Evolutionary conservation across 2,888 invertebrate genomes (phyloP).

Genomic region (Gastracanthus pulcherrimus): DNA sequence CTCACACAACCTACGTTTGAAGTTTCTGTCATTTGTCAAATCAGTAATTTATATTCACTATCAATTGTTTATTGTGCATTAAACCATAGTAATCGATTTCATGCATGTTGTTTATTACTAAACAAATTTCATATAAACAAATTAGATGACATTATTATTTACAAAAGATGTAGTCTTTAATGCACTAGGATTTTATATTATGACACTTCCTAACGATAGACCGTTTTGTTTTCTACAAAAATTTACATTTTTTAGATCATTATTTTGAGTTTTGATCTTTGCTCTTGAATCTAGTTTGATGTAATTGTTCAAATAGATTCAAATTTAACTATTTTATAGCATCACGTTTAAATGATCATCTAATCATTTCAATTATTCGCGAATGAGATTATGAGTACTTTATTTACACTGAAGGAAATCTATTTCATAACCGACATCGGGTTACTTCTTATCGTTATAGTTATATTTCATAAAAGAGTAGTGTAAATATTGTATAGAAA

Average conservation of each 20-base stretch:
- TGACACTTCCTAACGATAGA: slow-evolving; percentile 48
- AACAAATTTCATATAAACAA: slow-evolving; percentile 68
- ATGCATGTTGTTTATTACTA: slow-evolving; percentile 68
- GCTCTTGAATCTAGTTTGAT: slow-evolving; percentile 63
- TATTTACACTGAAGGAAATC: slow-evolving; percentile 32
- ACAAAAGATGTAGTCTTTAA: slow-evolving; percentile 67
- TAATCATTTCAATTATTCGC: neutral
- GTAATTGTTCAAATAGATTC: neutral
- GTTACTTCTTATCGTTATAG: neutral
- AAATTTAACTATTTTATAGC: neutral
- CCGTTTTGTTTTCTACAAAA: slow-evolving; percentile 49
- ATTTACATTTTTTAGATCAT: slow-evolving; percentile 43
- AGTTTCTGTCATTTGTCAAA: slow-evolving; percentile 32
- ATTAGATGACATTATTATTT: slow-evolving; percentile 68
- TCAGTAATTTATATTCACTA: slow-evolving; percentile 38
- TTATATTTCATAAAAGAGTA: slow-evolving; percentile 4
- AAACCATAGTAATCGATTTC: slow-evolving; percentile 56
- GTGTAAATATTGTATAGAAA: slow-evolving; percentile 16
- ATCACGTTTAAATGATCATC: neutral
- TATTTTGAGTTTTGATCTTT: slow-evolving; percentile 30
- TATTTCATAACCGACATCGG: neutral
- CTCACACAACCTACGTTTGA: neutral
- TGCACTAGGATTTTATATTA: slow-evolving; percentile 69
- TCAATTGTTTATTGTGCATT: slow-evolving; percentile 54
- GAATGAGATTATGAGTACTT: neutral